phyloP scores from a whole-genome alignment of 2,797 vertebrate species.

The Ctenopoma kingsleyae region DNA sequence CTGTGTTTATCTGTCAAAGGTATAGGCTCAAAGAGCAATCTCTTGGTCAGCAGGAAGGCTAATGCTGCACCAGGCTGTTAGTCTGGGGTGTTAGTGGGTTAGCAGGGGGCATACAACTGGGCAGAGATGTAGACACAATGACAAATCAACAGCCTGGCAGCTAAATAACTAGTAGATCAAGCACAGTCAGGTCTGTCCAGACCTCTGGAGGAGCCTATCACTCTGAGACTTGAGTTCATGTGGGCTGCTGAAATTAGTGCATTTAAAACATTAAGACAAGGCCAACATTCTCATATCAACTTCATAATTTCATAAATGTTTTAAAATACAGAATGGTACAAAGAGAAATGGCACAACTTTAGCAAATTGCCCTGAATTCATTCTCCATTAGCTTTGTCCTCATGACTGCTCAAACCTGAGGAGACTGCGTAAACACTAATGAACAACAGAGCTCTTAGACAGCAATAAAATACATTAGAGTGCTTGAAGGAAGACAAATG shows the following conservation, averaged over 20 bases:
- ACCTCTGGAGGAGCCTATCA: slow-evolving; percentile 5
- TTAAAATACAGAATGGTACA: slow-evolving; percentile 7
- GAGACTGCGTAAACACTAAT: slow-evolving; percentile 44
- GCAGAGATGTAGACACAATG: slow-evolving; percentile 23
- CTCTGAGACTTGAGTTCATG: slow-evolving; percentile 15
- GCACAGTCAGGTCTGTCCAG: not conserved
- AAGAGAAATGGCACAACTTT: slow-evolving; percentile 7
- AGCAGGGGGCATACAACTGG: slow-evolving; percentile 22
- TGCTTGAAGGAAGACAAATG: slow-evolving; percentile 41
- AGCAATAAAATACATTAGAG: slow-evolving; percentile 48
- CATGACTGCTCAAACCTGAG: slow-evolving; percentile 24
- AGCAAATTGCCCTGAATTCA: slow-evolving; percentile 25
- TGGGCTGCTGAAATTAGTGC: not conserved
- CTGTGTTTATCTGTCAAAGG: slow-evolving; percentile 20
- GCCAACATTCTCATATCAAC: no score
- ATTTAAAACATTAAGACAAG: slow-evolving; percentile 10
- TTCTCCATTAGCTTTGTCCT: slow-evolving; percentile 43
- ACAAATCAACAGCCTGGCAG: slow-evolving; percentile 42
- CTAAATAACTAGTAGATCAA: slow-evolving; percentile 34
- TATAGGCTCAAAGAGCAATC: slow-evolving; percentile 9
- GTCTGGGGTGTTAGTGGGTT: slow-evolving; percentile 36
- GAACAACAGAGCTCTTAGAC: slow-evolving; percentile 38
- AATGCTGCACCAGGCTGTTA: slow-evolving; percentile 33
- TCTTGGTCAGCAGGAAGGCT: slow-evolving; percentile 42
- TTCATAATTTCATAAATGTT: not conserved